Conservation (phyloP, 2,888 invertebrate genomes). For the Leptinotarsa rubiginosa region DNA sequence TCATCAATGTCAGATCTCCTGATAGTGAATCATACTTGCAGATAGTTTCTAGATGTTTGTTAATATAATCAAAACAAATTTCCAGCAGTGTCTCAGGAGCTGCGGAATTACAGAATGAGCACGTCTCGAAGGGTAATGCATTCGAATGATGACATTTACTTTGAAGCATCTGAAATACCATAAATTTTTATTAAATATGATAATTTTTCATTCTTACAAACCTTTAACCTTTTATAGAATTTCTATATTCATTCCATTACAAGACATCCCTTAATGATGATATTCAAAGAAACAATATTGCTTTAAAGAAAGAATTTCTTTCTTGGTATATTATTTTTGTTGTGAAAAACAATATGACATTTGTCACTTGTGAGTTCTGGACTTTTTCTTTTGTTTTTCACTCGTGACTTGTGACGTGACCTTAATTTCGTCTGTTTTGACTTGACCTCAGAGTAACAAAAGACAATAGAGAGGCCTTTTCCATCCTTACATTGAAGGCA, state of each 20-base stretch:
- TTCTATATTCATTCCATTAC: conserved; percentile 28
- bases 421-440: too few species aligned
- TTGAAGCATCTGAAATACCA: conserved; percentile 47
- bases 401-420: too few species aligned
- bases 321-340: conserved; percentile 59
- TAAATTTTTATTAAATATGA: conserved; percentile 1
- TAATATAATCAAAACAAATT: conserved; percentile 74
- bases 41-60: conserved; percentile 74
- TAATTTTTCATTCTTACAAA: conserved; percentile 6
- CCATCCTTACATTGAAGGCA: too few species aligned
- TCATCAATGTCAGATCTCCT: conserved; percentile 68
- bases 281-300: conserved; percentile 16
- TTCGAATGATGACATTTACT: conserved; percentile 62
- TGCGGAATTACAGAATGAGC: conserved; percentile 63
- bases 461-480: too few species aligned
- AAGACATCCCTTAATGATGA: conserved; percentile 29
- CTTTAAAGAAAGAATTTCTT: conserved; percentile 49
- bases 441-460: too few species aligned
- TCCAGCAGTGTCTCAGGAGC: conserved; percentile 74
- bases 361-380: background rate
- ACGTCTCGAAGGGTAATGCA: conserved; percentile 62
- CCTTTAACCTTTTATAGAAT: conserved; percentile 10
- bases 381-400: too few species aligned
- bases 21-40: conserved; percentile 65
- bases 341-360: conserved; percentile 62